Base-by-base conservation (phyloP, 64 coral and sea anemone species). In the Hydrozoanthus tunicans region DNA sequence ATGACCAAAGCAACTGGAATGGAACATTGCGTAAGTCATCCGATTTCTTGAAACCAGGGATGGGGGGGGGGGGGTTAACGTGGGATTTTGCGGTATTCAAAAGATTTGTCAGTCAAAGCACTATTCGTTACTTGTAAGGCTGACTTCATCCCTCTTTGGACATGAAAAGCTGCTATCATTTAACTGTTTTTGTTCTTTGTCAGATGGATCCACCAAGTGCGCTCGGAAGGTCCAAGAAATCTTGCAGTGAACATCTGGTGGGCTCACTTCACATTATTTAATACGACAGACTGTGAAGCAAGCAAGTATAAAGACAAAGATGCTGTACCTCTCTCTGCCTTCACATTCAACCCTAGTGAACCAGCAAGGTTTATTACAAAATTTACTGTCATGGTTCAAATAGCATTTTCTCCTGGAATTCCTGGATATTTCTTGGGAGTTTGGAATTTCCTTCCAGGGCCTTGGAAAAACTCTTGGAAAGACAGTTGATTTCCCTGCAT, bases 221-320 rank as follows among this genome's bases (percentile, higher is more conserved):
- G 90, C 53, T 98, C 96, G 2, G 78, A 77, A 59, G 96, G 96
- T 5, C 32, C 92, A 70, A 90, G 96, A 67, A 98, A 98, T 67
- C 79, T 98, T 69, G 96, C 96, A 57, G 92, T 98, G 7, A 98
- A 98, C 73, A 98, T 98, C 77, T 98, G 96, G 96, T 98, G 94
- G 92, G 94, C 91, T 23, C 93, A 95, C 51, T 90, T 93, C 43
- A 56, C 60, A 27, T 52, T 53, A 32, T 98, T 98, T 64, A 98
- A 98, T 85, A 64, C 86, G 17, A 95, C 89, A 24, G 96, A 98
- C 12, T 98, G 96, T 81, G 82, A 95, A 68, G 54, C 59, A 24
- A 94, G 91, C 60, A 81, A 75, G 24, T 95, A 94, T 78, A 93
- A 93, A 79, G 94, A 94, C 72, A 73, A 93, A 78, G 84, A 98